phyloP scores from a whole-genome alignment of 2,113 vertebrate genomes.

The Xenopus borealis region DNA sequence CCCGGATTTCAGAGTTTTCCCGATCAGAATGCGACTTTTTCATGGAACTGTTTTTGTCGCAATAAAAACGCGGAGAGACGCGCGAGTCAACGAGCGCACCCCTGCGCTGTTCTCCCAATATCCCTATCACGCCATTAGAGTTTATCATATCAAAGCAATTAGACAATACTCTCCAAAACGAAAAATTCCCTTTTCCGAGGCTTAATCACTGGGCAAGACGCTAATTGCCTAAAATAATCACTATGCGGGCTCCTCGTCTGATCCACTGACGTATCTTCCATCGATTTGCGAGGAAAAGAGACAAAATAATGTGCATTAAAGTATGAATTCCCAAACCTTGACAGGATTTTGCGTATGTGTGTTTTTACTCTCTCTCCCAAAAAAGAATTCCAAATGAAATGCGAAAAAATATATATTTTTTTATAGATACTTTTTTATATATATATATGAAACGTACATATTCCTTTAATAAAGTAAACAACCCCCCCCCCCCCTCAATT shows the following conservation, averaged over 20 bases:
- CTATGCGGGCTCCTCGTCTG: neutral
- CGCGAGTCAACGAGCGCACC: too few relatives aligned
- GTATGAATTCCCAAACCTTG: too few relatives aligned
- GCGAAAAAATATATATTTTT: too few relatives aligned
- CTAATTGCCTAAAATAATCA: slow-evolving; percentile 12
- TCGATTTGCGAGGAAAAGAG: neutral
- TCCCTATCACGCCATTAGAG: slow-evolving; percentile 37
- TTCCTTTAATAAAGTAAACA: too few relatives aligned
- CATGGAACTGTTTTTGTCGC: too few relatives aligned
- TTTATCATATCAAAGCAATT: slow-evolving; percentile 38
- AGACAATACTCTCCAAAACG: slow-evolving; percentile 23
- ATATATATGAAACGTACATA: neutral
- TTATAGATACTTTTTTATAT: neutral
- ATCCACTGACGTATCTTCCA: slow-evolving; percentile 9
- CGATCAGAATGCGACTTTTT: too few relatives aligned
- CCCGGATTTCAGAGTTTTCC: too few relatives aligned
- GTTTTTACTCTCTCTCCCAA: too few relatives aligned
- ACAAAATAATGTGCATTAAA: neutral
- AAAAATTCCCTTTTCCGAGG: slow-evolving; percentile 28
- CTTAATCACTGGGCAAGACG: neutral
- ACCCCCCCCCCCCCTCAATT: too few relatives aligned
- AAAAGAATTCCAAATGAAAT: too few relatives aligned
- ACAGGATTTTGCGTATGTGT: too few relatives aligned
- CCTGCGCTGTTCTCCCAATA: neutral
- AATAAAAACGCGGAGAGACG: too few relatives aligned